These are phyloP conservation scores for Spilogale gracilis DNA, from an alignment of 2,113 vertebrate genomes.

Conservation along the genomic window DNA sequence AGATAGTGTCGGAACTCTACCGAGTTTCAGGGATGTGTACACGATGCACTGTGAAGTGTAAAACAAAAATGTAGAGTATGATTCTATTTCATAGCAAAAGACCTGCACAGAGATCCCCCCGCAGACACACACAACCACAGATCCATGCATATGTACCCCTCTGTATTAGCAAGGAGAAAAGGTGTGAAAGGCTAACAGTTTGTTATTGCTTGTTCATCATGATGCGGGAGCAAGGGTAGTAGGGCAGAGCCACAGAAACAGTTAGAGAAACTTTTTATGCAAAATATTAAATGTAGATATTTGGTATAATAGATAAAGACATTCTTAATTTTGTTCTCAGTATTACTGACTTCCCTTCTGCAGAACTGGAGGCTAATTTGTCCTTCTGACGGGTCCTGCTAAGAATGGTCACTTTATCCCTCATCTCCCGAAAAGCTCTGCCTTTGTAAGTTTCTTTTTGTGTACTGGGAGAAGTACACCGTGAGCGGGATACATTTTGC, in stretches of 20 bases:
- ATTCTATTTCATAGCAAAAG: background rate
- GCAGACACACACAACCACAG: no score
- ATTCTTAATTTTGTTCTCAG: slow-evolving; percentile 38
- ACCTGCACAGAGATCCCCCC: background rate
- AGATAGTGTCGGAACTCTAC: background rate
- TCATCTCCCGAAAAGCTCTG: slow-evolving; percentile 24
- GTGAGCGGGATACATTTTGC: background rate
- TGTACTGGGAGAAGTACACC: background rate
- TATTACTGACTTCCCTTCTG: slow-evolving; percentile 17
- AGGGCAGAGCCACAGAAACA: background rate
- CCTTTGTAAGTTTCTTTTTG: background rate
- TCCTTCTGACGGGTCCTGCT: background rate
- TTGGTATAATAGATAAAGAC: slow-evolving; percentile 59
- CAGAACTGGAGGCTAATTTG: slow-evolving; percentile 21
- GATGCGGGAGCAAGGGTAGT: background rate
- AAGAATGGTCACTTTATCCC: background rate
- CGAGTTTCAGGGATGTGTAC: background rate
- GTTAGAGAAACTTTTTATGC: background rate
- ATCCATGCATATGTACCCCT: background rate
- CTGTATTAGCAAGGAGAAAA: background rate
- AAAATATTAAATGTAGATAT: slow-evolving; percentile 65
- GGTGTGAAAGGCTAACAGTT: background rate
- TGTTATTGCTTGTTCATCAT: background rate
- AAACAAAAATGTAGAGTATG: background rate
- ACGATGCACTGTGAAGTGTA: background rate